Evolutionary conservation across 1,140 invertebrate genomes (phyloP).

Genomic region (Gerris buenoi): DNA sequence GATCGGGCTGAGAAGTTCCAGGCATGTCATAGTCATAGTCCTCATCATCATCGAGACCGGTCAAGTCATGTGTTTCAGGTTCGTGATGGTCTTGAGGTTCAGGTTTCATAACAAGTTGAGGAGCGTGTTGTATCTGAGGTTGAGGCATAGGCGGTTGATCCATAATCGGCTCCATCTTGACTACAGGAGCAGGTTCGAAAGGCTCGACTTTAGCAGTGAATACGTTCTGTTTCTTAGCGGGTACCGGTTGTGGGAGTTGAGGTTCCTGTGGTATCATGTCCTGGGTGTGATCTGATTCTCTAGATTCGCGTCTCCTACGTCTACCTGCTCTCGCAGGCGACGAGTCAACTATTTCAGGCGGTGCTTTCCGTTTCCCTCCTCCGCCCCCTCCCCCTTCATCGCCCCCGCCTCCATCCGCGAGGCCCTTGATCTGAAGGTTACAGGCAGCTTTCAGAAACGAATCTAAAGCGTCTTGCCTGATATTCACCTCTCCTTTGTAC

Average conservation of each 20-base stretch:
- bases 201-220: neutral
- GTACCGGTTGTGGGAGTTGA: neutral
- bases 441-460: slow-evolving; percentile 81
- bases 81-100: neutral
- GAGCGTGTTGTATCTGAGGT: neutral
- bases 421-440: slow-evolving; percentile 77
- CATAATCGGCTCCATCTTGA: neutral
- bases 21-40: neutral
- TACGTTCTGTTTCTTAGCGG: neutral
- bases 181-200: neutral
- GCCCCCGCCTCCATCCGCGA: slow-evolving; percentile 51
- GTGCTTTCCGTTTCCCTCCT: slow-evolving; percentile 3
- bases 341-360: neutral
- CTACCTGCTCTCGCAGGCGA: neutral
- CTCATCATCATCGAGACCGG: neutral
- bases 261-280: neutral
- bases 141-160: neutral
- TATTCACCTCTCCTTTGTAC: slow-evolving; percentile 86
- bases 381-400: slow-evolving; percentile 8
- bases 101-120: neutral
- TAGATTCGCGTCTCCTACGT: neutral
- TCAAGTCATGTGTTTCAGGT: neutral
- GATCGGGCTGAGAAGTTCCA: neutral
- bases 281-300: neutral
- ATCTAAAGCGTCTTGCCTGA: slow-evolving; percentile 76